Evolutionary conservation across 1,140 invertebrate species (phyloP), one percentile per base, ranked within the genome.

Genomic region (Laodelphax striatellus): DNA sequence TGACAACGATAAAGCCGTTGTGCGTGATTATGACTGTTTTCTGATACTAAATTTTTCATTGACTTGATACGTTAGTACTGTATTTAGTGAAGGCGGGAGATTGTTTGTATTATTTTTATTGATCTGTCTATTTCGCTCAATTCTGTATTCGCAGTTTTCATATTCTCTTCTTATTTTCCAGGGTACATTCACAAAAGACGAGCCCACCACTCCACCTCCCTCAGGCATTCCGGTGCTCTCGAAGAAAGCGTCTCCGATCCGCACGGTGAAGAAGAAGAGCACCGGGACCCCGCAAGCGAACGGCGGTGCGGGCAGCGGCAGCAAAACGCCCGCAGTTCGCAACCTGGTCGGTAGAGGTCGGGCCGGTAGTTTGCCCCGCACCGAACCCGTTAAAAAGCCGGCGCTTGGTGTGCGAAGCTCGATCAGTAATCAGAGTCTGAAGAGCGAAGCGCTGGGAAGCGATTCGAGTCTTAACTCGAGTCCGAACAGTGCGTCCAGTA

Each of bases 381-480:
- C 46, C 44, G 59, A 60, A 8, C 21, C 59, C 11, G 19, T 50
- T 13, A 52, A 58, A 50, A 64, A 63, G 52, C 46, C 63, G 14
- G 57, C 57, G 2, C 41, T 53, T 5, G 65, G 63, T 19, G 66
- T 68, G 13, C 55, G 65, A 50, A 59, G 61, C 6, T 68, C 67
- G 0, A 22, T 62, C 13, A 63, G 62, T 5, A 79, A 77, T 66
- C 76, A 81, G 65, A 82, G 76, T 67, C 67, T 78, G 55, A 79
- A 78, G 67, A 63, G 57, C 22, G 52, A 60, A 28, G 54, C 60
- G 19, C 22, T 61, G 21, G 70, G 68, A 58, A 75, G 62, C 61
- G 34, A 38, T 13, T 38, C 34, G 34, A 60, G 68, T 46, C 53
- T 57, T 5, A 13, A 38, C 34, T 64, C 16, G 56, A 66, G 53